Percentiles rank a stretch among this genome's conserved stretches.
phyloP scores from a whole-genome alignment of 2,113 vertebrate species.

The Nothocercus julius region DNA sequence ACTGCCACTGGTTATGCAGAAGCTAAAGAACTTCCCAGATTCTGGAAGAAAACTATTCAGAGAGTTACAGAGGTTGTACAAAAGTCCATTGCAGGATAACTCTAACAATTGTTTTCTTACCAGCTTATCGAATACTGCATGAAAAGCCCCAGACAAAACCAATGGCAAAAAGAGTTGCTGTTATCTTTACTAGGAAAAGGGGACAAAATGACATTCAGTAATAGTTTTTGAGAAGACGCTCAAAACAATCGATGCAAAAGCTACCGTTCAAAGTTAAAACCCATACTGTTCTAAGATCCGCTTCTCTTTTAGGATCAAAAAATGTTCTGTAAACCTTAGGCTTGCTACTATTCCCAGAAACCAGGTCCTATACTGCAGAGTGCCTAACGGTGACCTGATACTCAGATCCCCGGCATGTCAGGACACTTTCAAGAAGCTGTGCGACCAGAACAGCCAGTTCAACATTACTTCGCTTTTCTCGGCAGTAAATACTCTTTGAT shows the following conservation, averaged over 20 bases:
- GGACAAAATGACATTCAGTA: neutral
- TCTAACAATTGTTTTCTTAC: neutral
- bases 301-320: neutral
- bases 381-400: neutral
- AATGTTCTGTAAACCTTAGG: neutral
- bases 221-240: neutral
- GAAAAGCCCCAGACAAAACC: neutral
- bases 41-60: neutral
- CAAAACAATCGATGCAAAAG: neutral
- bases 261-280: neutral
- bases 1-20: neutral
- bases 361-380: neutral
- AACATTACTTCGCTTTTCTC: neutral
- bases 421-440: neutral
- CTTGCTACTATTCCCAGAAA: neutral
- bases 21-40: neutral
- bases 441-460: neutral
- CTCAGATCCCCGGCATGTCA: neutral
- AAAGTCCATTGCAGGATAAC: neutral
- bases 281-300: neutral
- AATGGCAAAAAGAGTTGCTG: neutral
- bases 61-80: neutral
- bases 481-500: neutral
- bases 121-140: neutral
- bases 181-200: neutral